Percentiles rank a stretch among this genome's conserved stretches.
Conservation (phyloP, 2,888 invertebrate genomes). For the Drepana falcataria region DNA sequence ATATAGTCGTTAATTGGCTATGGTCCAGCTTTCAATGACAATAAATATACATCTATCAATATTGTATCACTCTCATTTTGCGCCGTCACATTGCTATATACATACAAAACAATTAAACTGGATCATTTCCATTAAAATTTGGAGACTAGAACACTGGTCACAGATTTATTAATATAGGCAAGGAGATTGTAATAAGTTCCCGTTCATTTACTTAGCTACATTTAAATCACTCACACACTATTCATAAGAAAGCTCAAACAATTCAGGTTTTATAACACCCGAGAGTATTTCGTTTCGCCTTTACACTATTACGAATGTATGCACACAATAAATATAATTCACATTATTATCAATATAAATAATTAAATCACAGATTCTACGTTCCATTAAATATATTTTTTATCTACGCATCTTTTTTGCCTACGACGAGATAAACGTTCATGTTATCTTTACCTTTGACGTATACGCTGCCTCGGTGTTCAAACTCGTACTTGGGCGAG, state of each 20-base stretch:
- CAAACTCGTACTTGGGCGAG: constrained; percentile 88
- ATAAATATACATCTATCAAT: constrained; percentile 21
- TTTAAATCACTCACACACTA: constrained; percentile 30
- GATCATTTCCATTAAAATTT: constrained; percentile 41
- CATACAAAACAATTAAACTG: constrained; percentile 25
- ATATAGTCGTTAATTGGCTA: constrained; percentile 32
- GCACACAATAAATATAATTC: constrained; percentile 46
- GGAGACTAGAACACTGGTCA: constrained; percentile 73
- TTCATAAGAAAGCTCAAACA: constrained; percentile 45
- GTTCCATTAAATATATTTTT: constrained; percentile 39
- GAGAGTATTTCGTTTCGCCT: constrained; percentile 62
- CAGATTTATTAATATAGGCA: constrained; percentile 62
- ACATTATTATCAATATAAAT: constrained; percentile 41
- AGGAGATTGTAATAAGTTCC: constrained; percentile 50
- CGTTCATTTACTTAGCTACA: constrained; percentile 27
- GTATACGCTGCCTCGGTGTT: constrained; percentile 94
- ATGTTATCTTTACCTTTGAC: constrained; percentile 98
- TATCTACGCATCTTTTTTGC: constrained; percentile 69
- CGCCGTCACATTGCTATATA: background rate
- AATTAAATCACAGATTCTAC: constrained; percentile 76
- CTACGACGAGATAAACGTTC: constrained; percentile 89
- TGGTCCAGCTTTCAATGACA: constrained; percentile 32
- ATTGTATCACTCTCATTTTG: background rate
- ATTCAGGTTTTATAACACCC: constrained; percentile 50
- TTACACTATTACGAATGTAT: constrained; percentile 28